Percentiles rank a stretch among this genome's conserved stretches.
These are phyloP conservation scores for Miichthys miiuy DNA, from an alignment of 2,797 vertebrate genomes.

Conservation along the genomic window DNA sequence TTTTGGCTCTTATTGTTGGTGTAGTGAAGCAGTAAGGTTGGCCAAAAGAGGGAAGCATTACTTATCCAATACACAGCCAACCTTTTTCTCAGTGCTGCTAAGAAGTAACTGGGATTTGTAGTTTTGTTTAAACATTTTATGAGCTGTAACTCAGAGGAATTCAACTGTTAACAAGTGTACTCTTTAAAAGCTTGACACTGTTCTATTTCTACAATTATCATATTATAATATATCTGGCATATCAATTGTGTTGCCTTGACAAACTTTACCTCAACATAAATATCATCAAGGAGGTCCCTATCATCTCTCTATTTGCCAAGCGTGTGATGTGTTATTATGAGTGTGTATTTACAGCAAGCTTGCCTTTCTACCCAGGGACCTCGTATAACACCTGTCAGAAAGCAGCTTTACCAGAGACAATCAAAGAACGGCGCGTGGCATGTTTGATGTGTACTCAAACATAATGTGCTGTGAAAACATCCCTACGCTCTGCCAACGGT, in stretches of 20 bases:
- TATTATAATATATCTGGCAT: slow-evolving; percentile 54
- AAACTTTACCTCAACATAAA: slow-evolving; percentile 67
- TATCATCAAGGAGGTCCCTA: slow-evolving; percentile 83
- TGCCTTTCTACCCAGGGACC: slow-evolving; percentile 61
- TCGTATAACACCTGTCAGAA: slow-evolving; percentile 90
- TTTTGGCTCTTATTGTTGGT: slow-evolving; percentile 56
- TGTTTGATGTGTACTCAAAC: slow-evolving; percentile 92
- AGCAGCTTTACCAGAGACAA: slow-evolving; percentile 89
- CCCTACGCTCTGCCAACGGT: slow-evolving; percentile 82
- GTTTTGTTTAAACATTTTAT: slow-evolving; percentile 52
- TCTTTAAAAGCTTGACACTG: slow-evolving; percentile 49
- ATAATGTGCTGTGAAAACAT: slow-evolving; percentile 90
- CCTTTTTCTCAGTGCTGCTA: slow-evolving; percentile 20
- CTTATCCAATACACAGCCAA: slow-evolving; percentile 40
- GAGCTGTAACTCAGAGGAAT: slow-evolving; percentile 34
- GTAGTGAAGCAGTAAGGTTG: slow-evolving; percentile 33
- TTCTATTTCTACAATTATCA: slow-evolving; percentile 54
- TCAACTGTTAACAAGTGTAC: slow-evolving; percentile 36
- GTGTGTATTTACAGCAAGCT: slow-evolving; percentile 63
- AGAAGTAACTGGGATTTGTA: slow-evolving; percentile 27
- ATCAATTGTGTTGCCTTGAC: slow-evolving; percentile 56
- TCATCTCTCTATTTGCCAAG: slow-evolving; percentile 84
- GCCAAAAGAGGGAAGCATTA: slow-evolving; percentile 41
- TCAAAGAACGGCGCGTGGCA: slow-evolving; percentile 88
- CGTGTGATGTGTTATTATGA: slow-evolving; percentile 63